These are phyloP conservation scores for Ceratosolen fusciceps DNA, from an alignment of 1,140 invertebrate species.

Conservation along the genomic window DNA sequence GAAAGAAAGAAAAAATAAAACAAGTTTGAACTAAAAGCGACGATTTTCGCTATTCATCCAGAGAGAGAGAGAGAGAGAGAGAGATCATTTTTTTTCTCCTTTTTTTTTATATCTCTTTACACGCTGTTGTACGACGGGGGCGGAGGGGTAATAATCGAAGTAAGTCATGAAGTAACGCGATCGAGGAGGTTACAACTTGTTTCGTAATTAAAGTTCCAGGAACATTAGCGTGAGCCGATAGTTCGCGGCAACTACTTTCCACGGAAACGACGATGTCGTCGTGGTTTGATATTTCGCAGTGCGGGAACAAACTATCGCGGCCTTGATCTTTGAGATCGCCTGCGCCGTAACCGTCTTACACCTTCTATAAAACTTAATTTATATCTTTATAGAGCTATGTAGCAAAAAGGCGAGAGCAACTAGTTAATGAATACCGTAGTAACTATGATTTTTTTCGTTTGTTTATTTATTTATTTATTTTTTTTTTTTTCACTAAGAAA, in stretches of 20 bases:
- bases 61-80: too few species aligned
- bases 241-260: neutral
- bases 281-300: neutral
- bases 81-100: too few species aligned
- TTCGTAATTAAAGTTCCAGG: constrained; percentile 8
- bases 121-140: neutral
- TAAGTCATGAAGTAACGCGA: neutral
- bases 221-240: neutral
- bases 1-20: too few species aligned
- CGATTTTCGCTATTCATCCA: too few species aligned
- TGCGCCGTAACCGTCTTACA: neutral
- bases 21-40: too few species aligned
- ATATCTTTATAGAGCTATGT: too few species aligned
- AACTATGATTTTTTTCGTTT: neutral
- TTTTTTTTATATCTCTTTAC: neutral
- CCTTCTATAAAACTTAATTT: neutral
- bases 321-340: too few species aligned
- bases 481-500: too few species aligned
- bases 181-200: neutral
- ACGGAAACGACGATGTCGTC: neutral
- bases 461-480: neutral
- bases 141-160: neutral
- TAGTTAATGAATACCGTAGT: too few species aligned
- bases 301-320: neutral
- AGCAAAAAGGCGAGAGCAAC: too few species aligned